phyloP scores from a whole-genome alignment of 2,113 vertebrate species.

The Pygoscelis antarcticus region DNA sequence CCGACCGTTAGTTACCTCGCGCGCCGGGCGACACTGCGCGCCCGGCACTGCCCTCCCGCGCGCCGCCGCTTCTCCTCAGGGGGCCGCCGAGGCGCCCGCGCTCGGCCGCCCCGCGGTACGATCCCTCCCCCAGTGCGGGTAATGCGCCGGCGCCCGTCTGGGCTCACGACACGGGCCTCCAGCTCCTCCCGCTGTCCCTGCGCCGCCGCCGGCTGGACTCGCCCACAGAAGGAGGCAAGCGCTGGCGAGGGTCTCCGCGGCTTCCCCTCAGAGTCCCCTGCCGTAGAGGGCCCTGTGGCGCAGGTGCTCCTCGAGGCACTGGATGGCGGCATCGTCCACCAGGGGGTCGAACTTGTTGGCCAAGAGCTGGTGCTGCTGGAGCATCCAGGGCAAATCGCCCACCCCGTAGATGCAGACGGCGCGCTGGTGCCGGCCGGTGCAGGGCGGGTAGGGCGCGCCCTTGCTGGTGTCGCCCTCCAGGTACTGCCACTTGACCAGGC shows the following conservation, averaged over 20 bases:
- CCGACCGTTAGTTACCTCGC: no score
- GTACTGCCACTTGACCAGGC: constrained; percentile 85
- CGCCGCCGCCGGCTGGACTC: no score
- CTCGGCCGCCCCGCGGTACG: no score
- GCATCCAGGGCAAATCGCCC: constrained; percentile 86
- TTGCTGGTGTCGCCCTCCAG: constrained; percentile 75
- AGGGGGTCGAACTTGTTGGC: constrained; percentile 93
- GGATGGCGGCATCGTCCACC: constrained; percentile 80
- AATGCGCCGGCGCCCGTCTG: accelerated
- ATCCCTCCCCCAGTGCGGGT: no score
- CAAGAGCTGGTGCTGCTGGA: constrained; percentile 84
- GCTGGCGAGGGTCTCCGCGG: neutral
- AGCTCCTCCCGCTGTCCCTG: accelerated
- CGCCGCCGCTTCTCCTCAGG: neutral
- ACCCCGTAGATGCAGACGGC: constrained; percentile 84
- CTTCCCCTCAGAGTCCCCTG: constrained; percentile 21
- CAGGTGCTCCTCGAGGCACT: constrained; percentile 86
- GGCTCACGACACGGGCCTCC: neutral
- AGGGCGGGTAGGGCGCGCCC: constrained; percentile 84
- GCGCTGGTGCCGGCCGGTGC: constrained; percentile 79
- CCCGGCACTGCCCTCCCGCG: neutral
- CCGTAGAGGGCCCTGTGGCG: constrained; percentile 75
- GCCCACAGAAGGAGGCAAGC: neutral
- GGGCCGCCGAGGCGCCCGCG: no score
- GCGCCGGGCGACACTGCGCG: neutral